A percentile compares a stretch with the other conserved stretches of the same genome.
Conservation (phyloP, 2,888 invertebrate species). For the Torymus tubicola region DNA sequence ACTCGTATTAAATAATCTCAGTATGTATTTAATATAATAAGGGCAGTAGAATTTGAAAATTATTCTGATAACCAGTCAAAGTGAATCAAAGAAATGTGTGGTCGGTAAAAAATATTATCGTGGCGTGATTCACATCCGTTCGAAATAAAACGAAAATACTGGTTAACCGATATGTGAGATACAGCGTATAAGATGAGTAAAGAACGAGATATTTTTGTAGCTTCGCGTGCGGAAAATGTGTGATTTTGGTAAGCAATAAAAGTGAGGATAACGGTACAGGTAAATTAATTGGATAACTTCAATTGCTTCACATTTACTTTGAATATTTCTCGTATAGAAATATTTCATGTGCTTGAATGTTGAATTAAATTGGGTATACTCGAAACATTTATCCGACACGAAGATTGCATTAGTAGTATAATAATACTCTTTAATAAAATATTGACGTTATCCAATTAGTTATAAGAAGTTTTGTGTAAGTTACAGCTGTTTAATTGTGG, state of each 20-base stretch:
- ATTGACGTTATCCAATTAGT: slow-evolving; percentile 20
- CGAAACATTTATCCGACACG: too few species aligned
- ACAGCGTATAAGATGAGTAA: slow-evolving; percentile 19
- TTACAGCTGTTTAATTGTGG: slow-evolving; percentile 7
- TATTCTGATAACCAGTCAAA: slow-evolving; percentile 27
- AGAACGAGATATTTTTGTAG: slow-evolving; percentile 63
- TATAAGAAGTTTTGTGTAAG: neutral
- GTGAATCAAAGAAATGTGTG: slow-evolving; percentile 18
- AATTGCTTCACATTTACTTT: too few species aligned
- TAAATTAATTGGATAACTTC: slow-evolving; percentile 17
- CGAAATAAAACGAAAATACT: slow-evolving; percentile 14
- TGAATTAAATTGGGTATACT: too few species aligned
- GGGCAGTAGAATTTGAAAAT: slow-evolving; percentile 34
- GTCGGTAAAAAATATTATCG: slow-evolving; percentile 5
- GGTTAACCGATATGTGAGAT: slow-evolving; percentile 15
- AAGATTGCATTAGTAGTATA: too few species aligned
- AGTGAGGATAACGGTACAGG: neutral
- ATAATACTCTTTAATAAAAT: neutral
- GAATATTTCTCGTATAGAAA: too few species aligned
- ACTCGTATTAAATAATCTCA: too few species aligned
- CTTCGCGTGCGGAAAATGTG: slow-evolving; percentile 7
- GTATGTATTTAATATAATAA: neutral
- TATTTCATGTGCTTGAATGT: too few species aligned
- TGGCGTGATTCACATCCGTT: neutral
- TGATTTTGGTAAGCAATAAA: slow-evolving; percentile 51